Conservation (phyloP, 2,113 vertebrate species). For the Paralichthys olivaceus region DNA sequence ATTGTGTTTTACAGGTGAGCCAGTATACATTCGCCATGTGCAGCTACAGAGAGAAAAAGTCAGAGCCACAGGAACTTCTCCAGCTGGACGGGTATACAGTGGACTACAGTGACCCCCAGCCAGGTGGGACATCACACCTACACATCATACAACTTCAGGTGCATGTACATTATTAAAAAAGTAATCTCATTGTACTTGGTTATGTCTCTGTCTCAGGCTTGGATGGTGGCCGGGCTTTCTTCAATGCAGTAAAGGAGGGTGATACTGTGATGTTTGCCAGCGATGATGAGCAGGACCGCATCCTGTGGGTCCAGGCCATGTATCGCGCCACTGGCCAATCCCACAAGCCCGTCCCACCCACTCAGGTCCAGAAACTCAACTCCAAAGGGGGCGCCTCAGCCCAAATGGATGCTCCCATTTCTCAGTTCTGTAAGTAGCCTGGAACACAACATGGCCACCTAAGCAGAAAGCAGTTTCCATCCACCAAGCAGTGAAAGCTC, state of each 20-base stretch:
- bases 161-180: neutral
- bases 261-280: conserved; percentile 99
- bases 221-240: conserved; percentile 97
- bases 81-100: conserved; percentile 98
- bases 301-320: conserved; percentile 99
- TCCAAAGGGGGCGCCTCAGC: conserved; percentile 97
- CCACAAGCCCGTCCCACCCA: conserved; percentile 98
- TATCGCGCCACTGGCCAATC: conserved; percentile 98
- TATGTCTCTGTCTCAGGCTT: conserved; percentile 82
- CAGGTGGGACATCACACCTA: conserved; percentile 82
- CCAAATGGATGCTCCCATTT: conserved; percentile 98
- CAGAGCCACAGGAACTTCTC: conserved; percentile 97
- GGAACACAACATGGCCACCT: conserved; percentile 42
- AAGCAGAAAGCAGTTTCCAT: conserved; percentile 58
- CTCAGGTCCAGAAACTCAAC: conserved; percentile 99
- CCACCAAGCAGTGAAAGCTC: conserved; percentile 70
- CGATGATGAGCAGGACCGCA: conserved; percentile 98
- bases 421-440: conserved; percentile 99
- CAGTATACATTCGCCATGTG: conserved; percentile 99
- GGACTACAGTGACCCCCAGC: conserved; percentile 98
- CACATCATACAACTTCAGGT: neutral
- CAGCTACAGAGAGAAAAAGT: conserved; percentile 99
- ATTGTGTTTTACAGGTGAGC: conserved; percentile 89
- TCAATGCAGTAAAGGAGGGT: conserved; percentile 98
- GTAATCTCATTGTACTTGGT: neutral